A percentile compares a stretch with the other conserved stretches of the same genome.
phyloP scores from a whole-genome alignment of 2,113 vertebrate species.

The Kryptolebias marmoratus region DNA sequence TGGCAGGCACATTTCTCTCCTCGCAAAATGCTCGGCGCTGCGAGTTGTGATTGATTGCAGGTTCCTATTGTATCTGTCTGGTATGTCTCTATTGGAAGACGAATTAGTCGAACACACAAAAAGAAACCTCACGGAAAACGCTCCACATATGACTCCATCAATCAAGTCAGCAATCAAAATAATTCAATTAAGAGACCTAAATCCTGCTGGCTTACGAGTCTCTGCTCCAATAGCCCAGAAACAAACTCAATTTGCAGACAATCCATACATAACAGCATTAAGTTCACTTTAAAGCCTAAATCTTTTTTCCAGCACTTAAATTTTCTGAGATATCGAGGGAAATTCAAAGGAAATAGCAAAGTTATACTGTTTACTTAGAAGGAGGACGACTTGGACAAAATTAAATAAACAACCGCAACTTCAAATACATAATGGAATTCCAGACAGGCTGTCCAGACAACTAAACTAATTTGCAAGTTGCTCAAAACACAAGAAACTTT shows the following conservation, averaged over 20 bases:
- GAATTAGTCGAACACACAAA: conserved; percentile 62
- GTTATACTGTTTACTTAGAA: conserved; percentile 57
- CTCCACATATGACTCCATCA: conserved; percentile 81
- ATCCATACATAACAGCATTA: conserved; percentile 76
- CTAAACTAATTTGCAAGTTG: conserved; percentile 67
- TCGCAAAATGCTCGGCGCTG: conserved; percentile 58
- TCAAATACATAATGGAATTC: conserved; percentile 55
- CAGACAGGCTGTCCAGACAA: conserved; percentile 55
- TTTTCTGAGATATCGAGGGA: conserved; percentile 71
- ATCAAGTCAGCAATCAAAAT: conserved; percentile 83
- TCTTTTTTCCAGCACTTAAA: conserved; percentile 75
- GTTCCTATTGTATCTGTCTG: conserved; percentile 79
- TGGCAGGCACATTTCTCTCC: conserved; percentile 66
- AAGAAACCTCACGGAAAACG: conserved; percentile 72
- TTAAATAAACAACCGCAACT: conserved; percentile 59
- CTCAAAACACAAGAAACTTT: conserved; percentile 55
- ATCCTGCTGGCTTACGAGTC: conserved; percentile 75
- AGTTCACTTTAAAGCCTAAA: conserved; percentile 72
- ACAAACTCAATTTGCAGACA: conserved; percentile 80
- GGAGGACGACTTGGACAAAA: conserved; percentile 39
- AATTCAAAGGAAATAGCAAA: conserved; percentile 57
- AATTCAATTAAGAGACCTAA: conserved; percentile 82
- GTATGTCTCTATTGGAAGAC: conserved; percentile 72
- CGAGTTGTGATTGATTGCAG: conserved; percentile 78
- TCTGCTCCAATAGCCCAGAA: conserved; percentile 69